Conservation (phyloP, 2,797 vertebrate species). For the Erithacus rubecula region DNA sequence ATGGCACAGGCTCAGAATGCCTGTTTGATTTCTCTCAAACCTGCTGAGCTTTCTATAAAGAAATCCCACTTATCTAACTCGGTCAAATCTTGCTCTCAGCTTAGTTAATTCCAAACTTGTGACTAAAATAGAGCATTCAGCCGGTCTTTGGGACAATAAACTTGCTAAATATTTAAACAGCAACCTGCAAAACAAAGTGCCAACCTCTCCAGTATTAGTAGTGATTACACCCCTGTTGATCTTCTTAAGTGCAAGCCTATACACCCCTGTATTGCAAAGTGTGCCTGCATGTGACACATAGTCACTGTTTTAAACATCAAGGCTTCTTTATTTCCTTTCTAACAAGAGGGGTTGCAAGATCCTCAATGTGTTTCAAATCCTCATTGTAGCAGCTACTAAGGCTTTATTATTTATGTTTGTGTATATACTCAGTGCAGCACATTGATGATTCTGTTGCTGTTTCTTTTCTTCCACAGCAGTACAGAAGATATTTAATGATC, state of each 20-base stretch:
- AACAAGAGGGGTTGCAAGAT: not conserved
- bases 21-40: not conserved
- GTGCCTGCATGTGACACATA: not conserved
- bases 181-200: not conserved
- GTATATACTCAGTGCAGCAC: not conserved
- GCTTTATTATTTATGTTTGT: not conserved
- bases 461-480: not conserved
- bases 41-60: not conserved
- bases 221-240: not conserved
- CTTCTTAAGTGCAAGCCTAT: not conserved
- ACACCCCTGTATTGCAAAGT: not conserved
- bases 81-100: not conserved
- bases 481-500: not conserved
- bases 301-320: not conserved
- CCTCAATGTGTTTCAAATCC: not conserved
- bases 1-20: not conserved
- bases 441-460: not conserved
- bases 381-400: not conserved
- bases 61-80: not conserved
- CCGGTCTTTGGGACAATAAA: not conserved
- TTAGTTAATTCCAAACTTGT: not conserved
- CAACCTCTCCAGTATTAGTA: not conserved
- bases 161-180: not conserved
- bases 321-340: not conserved
- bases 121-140: not conserved